Evolutionary conservation across 2,113 vertebrate genomes (phyloP).

Genomic region (Emydocephalus ijimae): DNA sequence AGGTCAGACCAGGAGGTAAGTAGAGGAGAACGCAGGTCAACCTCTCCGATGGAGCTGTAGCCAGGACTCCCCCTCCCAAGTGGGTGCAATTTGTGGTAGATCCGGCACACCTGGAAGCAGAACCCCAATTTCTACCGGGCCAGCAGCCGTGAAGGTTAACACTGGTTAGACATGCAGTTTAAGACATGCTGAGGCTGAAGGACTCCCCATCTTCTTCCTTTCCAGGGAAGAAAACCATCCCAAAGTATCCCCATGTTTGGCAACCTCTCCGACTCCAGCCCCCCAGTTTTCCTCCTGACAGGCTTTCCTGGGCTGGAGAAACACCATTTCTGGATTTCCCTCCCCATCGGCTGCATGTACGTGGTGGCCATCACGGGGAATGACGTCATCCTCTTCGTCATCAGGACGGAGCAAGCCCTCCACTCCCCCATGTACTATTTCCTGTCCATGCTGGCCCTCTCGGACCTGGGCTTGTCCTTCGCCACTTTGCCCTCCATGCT

Average conservation of each 20-base stretch:
- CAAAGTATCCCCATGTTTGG: not conserved
- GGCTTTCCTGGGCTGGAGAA: slow-evolving; percentile 27
- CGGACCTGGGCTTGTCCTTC: slow-evolving; percentile 51
- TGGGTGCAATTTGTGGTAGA: too few relatives aligned
- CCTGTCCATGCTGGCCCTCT: slow-evolving; percentile 47
- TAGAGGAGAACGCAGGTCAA: too few relatives aligned
- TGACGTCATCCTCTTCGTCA: slow-evolving; percentile 28
- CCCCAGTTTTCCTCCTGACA: slow-evolving; percentile 29
- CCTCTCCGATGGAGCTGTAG: too few relatives aligned
- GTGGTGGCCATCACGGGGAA: slow-evolving; percentile 47
- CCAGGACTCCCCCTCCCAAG: too few relatives aligned
- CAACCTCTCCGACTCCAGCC: not conserved
- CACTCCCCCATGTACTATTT: slow-evolving; percentile 32
- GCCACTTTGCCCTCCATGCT: slow-evolving; percentile 52
- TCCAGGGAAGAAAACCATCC: not conserved
- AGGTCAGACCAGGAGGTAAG: too few relatives aligned
- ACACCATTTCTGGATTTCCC: slow-evolving; percentile 23
- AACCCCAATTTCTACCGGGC: too few relatives aligned
- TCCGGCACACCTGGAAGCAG: too few relatives aligned
- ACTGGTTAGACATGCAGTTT: too few relatives aligned
- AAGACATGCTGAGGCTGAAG: too few relatives aligned
- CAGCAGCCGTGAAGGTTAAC: too few relatives aligned
- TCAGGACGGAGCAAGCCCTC: slow-evolving; percentile 31
- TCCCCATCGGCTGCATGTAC: slow-evolving; percentile 49
- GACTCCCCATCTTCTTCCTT: too few relatives aligned